A percentile compares a stretch with the other conserved stretches of the same genome.
phyloP scores from a whole-genome alignment of 1,140 invertebrate species.

The Aphaenogaster floridana region DNA sequence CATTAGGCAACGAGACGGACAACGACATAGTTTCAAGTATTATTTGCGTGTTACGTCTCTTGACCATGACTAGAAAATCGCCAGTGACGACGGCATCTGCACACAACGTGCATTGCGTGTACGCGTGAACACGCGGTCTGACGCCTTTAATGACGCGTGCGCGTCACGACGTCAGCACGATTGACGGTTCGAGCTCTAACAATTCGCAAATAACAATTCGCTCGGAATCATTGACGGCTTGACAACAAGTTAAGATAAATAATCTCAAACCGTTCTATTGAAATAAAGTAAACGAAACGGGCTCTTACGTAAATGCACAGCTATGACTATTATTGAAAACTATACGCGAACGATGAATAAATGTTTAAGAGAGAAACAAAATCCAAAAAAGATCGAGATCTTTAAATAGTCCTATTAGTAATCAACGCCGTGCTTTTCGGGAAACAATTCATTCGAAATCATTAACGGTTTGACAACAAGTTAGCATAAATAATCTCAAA shows the following conservation, averaged over 20 bases:
- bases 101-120: neutral
- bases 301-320: neutral
- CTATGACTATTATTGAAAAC: neutral
- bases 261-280: neutral
- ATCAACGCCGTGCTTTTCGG: too few species aligned
- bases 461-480: constrained; percentile 38
- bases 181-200: constrained; percentile 72
- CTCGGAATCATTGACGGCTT: constrained; percentile 60
- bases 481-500: neutral
- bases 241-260: neutral
- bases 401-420: too few species aligned
- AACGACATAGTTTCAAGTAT: constrained; percentile 36
- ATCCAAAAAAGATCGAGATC: neutral
- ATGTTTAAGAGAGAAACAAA: neutral
- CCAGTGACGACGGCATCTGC: neutral
- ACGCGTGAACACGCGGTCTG: constrained; percentile 19
- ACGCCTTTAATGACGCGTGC: constrained; percentile 61
- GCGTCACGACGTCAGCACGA: constrained; percentile 72
- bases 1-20: neutral
- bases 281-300: neutral
- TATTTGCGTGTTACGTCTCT: constrained; percentile 27
- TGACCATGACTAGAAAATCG: constrained; percentile 38
- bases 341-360: neutral
- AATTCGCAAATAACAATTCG: constrained; percentile 75
- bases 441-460: constrained; percentile 73